Evolutionary conservation across 2,888 invertebrate genomes (phyloP).

Genomic region (Ceratothoa steindachneri): DNA sequence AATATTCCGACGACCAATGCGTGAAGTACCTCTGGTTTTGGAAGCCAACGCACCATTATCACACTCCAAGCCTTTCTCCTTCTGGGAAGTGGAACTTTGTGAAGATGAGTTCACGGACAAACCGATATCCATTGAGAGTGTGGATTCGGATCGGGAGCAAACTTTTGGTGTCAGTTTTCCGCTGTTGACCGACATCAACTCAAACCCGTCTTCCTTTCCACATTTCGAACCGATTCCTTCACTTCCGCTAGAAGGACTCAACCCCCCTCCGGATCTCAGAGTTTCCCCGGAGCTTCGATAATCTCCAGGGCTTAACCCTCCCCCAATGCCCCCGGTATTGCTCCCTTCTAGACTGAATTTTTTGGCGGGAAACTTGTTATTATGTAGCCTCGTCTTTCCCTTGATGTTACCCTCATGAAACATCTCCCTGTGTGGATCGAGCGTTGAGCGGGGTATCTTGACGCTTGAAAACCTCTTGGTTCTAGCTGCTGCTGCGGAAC

Average conservation of each 20-base stretch:
- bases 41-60: constrained; percentile 18
- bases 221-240: constrained; percentile 5
- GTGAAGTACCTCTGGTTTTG: constrained; percentile 19
- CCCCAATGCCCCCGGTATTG: too few relatives aligned
- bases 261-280: constrained; percentile 13
- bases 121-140: background rate
- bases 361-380: background rate
- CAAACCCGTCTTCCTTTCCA: constrained; percentile 24
- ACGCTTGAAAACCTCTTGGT: constrained; percentile 45
- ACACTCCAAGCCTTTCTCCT: constrained; percentile 21
- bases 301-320: too few relatives aligned
- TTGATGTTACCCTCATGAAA: too few relatives aligned
- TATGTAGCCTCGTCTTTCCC: background rate
- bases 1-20: constrained; percentile 78
- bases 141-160: constrained; percentile 1
- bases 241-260: constrained; percentile 5
- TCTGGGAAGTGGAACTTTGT: constrained; percentile 27
- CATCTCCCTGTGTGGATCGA: constrained; percentile 14
- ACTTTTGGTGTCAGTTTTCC: constrained; percentile 3
- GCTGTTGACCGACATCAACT: constrained; percentile 22
- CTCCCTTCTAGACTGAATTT: too few relatives aligned
- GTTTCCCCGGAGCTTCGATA: constrained; percentile 1
- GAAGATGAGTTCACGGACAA: constrained; percentile 2
- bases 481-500: constrained; percentile 58
- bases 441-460: constrained; percentile 10